Evolutionary conservation across 2,797 vertebrate species (phyloP).

Genomic region (Trachops cirrhosus): DNA sequence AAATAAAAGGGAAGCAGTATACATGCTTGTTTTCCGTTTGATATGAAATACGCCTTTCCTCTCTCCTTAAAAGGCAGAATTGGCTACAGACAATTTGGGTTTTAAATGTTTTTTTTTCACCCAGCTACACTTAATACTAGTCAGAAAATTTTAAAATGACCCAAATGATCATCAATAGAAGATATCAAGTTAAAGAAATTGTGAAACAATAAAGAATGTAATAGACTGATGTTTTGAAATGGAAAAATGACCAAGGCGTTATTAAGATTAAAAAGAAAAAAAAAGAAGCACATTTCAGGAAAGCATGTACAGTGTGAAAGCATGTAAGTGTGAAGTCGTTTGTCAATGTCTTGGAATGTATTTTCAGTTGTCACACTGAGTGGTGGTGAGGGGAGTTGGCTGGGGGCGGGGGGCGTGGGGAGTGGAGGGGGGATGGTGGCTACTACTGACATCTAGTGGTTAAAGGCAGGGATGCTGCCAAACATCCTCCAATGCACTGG

Average conservation of each 20-base stretch:
- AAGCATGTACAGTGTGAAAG: background rate
- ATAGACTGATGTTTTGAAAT: background rate
- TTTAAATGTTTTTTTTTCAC: background rate
- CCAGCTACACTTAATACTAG: background rate
- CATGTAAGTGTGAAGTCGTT: background rate
- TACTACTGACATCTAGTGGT: background rate
- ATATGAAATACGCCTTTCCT: background rate
- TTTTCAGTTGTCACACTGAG: background rate
- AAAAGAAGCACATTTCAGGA: background rate
- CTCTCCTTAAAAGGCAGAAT: background rate
- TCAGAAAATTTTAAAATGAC: background rate
- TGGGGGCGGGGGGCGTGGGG: too few relatives aligned
- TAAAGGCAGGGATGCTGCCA: background rate
- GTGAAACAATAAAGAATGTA: background rate
- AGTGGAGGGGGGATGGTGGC: background rate
- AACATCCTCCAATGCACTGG: background rate
- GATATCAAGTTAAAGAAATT: background rate
- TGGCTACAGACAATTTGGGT: background rate
- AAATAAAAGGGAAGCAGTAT: background rate
- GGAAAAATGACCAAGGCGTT: background rate
- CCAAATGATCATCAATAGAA: background rate
- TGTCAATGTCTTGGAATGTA: background rate
- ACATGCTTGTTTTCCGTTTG: background rate
- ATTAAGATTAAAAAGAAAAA: background rate
- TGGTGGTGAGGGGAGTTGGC: too few relatives aligned